Conservation (phyloP, 2,888 invertebrate species). For the Vesta saturnalis region DNA sequence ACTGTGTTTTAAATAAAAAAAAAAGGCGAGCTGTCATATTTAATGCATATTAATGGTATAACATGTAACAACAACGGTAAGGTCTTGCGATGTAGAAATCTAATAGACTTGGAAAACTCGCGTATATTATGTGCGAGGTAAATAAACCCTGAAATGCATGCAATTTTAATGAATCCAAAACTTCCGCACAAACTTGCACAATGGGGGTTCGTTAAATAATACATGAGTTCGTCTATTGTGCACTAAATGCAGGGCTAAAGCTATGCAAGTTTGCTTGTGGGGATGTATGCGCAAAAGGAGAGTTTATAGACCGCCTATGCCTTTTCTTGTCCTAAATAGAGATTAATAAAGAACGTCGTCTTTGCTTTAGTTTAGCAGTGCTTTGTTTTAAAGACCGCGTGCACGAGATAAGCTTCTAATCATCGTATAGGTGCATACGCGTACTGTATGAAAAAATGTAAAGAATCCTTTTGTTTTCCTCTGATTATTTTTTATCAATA, state of each 20-base stretch:
- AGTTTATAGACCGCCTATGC: conserved; percentile 30
- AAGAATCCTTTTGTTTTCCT: background rate
- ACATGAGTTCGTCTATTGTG: conserved; percentile 53
- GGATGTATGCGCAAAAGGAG: conserved; percentile 40
- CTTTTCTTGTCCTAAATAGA: conserved; percentile 22
- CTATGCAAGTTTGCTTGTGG: conserved; percentile 41
- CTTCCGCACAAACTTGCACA: conserved; percentile 46
- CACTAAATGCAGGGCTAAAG: conserved; percentile 48
- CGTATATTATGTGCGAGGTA: conserved; percentile 17
- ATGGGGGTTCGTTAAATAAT: conserved; percentile 52
- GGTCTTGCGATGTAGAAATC: background rate
- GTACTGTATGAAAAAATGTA: background rate
- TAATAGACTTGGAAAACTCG: background rate
- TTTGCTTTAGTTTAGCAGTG: conserved; percentile 10
- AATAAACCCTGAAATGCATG: conserved; percentile 34
- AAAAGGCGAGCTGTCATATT: too few relatives aligned
- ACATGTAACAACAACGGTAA: too few relatives aligned
- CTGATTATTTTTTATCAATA: background rate
- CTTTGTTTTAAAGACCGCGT: background rate
- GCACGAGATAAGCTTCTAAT: conserved; percentile 7
- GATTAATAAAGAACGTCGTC: conserved; percentile 21
- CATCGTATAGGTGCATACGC: background rate
- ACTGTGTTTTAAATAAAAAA: too few relatives aligned
- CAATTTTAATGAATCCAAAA: conserved; percentile 41
- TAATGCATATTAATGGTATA: too few relatives aligned